phyloP scores from a whole-genome alignment of 2,888 invertebrate species.

The Malacosoma neustria region DNA sequence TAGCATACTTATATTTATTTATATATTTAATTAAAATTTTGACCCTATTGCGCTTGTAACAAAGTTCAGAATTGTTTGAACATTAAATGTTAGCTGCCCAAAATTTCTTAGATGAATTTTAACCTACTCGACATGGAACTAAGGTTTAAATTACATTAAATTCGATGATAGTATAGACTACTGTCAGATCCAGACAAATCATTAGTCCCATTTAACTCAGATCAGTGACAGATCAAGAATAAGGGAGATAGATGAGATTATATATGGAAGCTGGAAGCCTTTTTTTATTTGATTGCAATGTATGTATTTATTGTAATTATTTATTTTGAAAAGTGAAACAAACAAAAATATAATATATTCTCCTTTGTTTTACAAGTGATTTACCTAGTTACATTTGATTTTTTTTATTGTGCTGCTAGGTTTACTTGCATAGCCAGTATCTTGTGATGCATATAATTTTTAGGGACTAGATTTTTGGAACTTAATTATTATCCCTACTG shows the following conservation, averaged over 20 bases:
- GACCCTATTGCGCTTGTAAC: background rate
- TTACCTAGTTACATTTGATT: too few relatives aligned
- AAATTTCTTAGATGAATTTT: too few relatives aligned
- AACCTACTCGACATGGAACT: background rate
- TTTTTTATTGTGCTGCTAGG: too few relatives aligned
- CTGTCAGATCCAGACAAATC: conserved; percentile 1
- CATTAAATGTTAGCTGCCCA: too few relatives aligned
- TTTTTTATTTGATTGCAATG: background rate
- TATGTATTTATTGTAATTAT: too few relatives aligned
- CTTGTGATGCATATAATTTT: too few relatives aligned
- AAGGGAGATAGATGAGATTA: conserved; percentile 2
- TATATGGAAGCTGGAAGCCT: background rate
- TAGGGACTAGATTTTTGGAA: too few relatives aligned
- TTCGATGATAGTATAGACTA: background rate
- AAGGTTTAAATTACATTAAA: background rate
- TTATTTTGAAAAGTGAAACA: too few relatives aligned
- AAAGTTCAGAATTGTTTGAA: background rate
- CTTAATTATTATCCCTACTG: too few relatives aligned
- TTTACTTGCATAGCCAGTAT: too few relatives aligned
- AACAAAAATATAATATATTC: too few relatives aligned
- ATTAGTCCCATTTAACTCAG: conserved; percentile 2
- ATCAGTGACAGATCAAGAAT: conserved; percentile 2
- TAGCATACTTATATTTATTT: background rate
- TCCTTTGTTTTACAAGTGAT: too few relatives aligned
- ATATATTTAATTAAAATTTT: background rate